Evolutionary conservation across 2,797 vertebrate genomes (phyloP).

Genomic region (Scarus forsteni): DNA sequence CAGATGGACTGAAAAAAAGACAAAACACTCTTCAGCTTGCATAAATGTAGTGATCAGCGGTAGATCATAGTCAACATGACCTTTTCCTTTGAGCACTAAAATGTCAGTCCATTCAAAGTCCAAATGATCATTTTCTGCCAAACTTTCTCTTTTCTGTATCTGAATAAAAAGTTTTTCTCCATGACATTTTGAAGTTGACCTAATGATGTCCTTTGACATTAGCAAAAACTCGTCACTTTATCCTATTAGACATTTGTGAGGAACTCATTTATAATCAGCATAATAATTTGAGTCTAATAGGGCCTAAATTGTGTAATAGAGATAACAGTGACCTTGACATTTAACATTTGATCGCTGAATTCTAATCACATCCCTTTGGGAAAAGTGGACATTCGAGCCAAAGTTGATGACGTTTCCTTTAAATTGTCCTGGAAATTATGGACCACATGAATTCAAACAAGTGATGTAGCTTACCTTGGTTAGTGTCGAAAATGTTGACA

Average conservation of each 20-base stretch:
- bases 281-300: neutral
- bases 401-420: neutral
- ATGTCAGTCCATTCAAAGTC: neutral
- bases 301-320: neutral
- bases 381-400: neutral
- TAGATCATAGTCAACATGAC: neutral
- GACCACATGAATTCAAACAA: no score
- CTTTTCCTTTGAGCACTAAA: no score
- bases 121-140: neutral
- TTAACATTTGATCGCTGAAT: neutral
- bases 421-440: no score
- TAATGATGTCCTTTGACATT: neutral
- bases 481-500: constrained; percentile 93
- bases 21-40: no score
- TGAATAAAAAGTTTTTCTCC: neutral
- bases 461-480: constrained; percentile 85
- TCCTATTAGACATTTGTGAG: neutral
- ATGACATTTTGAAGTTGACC: neutral
- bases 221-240: neutral
- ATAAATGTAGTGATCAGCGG: no score
- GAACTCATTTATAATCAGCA: neutral
- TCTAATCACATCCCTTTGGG: neutral
- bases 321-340: neutral
- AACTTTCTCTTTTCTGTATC: neutral
- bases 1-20: no score